Base-by-base conservation (phyloP, 2,888 invertebrate species). In the Chaetoderma sp. region DNA sequence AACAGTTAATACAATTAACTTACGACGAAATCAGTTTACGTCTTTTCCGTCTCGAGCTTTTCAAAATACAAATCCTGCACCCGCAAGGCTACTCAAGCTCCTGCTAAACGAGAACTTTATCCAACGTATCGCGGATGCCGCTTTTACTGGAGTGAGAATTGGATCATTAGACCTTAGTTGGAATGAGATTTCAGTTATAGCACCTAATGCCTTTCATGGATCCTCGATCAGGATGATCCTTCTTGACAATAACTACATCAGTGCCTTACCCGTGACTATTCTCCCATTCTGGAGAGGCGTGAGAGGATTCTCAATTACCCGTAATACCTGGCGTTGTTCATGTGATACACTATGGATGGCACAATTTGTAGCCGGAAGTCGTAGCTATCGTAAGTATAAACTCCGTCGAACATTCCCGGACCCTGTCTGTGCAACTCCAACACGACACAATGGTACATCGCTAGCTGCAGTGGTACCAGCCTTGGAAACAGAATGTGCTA, bases 271-370 rank as follows among this genome's bases (percentile, higher is more conserved):
- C 1, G 13, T 13, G 1, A 13, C 28, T 5, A 13, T 52, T 13
- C 52, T n/a, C 8, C 52, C 52, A 2, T 52, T 52, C 23, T 52
- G 52, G 52, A 2, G n/a, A 30, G 18, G n/a, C 8, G 32, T 23
- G 2, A 28, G 27, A 0, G 42, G 57, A 25, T n/a, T 52, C 23
- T 36, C 60, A 30, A 47, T 59, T 30, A 13, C 47, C 69, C 42
- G 64, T 36, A 68, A 72, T 27, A 16, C 28, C 23, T 77, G 77
- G 76, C 32, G 44, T 45, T 80, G 79, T 70, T 73, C 75, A 68
- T 80, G 79, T 65, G 58, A 61, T 33, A 62, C 72, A 21, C 64
- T 74, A 49, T 78, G 79, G 79, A 55, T 80, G 62, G 67, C 71
- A 4, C 58, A 59, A 1, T 71, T 67, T 66, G 58, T 71, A 56